A percentile compares a stretch with the other conserved stretches of the same genome.
These are phyloP conservation scores for Acanthisitta chloris DNA, from an alignment of 2,113 vertebrate genomes.

Conservation along the genomic window DNA sequence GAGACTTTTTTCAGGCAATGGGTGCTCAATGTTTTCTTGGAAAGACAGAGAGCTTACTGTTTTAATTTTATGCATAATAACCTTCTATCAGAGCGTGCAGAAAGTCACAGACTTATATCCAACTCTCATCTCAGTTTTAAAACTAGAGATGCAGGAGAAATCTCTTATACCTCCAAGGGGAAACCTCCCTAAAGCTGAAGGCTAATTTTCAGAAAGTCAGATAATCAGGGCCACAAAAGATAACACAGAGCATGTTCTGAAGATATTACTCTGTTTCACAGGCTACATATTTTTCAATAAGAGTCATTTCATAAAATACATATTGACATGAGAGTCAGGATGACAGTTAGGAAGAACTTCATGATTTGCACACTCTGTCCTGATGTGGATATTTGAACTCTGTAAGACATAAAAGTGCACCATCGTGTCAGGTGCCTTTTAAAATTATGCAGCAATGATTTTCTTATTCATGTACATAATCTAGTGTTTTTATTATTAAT, in stretches of 20 bases:
- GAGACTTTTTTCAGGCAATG: background rate
- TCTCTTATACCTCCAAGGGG: background rate
- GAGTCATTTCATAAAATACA: background rate
- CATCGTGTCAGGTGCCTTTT: fast-evolving
- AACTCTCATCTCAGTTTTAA: background rate
- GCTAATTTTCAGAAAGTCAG: background rate
- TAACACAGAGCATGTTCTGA: background rate
- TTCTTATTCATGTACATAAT: background rate
- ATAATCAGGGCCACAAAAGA: background rate
- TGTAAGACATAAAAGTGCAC: background rate
- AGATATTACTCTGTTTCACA: background rate
- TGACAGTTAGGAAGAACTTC: background rate
- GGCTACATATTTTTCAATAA: background rate
- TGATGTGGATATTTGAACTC: background rate
- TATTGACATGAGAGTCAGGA: background rate
- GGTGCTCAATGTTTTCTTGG: background rate
- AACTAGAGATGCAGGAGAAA: background rate
- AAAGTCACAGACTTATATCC: background rate
- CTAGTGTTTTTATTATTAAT: background rate
- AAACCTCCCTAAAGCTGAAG: background rate
- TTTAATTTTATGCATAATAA: background rate
- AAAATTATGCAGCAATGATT: background rate
- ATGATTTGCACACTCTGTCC: background rate
- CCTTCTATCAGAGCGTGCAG: background rate
- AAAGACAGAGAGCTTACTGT: background rate